phyloP scores from a whole-genome alignment of 1,140 invertebrate species.

The Mesaphorura yosii region DNA sequence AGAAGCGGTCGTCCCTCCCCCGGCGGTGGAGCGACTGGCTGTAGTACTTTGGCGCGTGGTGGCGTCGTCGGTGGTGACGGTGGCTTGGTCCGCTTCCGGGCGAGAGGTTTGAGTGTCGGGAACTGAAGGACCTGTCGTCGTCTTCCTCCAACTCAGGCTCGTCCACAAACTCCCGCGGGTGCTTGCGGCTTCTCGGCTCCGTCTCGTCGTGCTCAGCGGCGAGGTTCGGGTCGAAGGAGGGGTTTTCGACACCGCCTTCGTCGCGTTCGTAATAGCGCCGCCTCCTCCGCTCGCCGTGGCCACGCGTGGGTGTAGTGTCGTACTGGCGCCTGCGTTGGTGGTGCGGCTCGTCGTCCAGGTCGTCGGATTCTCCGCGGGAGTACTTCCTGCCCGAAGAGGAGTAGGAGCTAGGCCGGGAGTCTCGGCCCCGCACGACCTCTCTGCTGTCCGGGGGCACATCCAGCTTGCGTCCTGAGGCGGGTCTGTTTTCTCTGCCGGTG shows the following conservation, averaged over 20 bases:
- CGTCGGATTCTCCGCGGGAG: conserved; percentile 2
- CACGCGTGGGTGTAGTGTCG: too few relatives aligned
- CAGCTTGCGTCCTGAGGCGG: neutral
- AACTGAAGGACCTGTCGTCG: conserved; percentile 27
- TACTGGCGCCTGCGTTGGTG: too few relatives aligned
- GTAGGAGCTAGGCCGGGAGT: too few relatives aligned
- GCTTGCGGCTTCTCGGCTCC: neutral
- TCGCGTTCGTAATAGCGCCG: neutral
- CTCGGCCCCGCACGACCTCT: neutral
- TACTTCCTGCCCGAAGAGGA: neutral
- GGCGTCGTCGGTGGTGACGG: neutral
- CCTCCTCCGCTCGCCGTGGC: neutral
- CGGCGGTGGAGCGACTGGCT: conserved; percentile 1
- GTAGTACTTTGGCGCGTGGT: conserved; percentile 6
- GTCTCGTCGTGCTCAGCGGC: neutral
- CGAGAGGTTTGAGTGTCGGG: conserved; percentile 18
- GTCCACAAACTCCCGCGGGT: conserved; percentile 12
- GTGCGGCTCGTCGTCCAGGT: neutral
- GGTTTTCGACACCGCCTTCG: conserved; percentile 11
- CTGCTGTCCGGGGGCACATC: neutral
- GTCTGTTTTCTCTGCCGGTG: neutral
- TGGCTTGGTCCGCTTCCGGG: neutral
- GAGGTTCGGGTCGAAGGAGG: conserved; percentile 9
- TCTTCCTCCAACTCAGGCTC: conserved; percentile 10
- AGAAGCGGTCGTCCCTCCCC: neutral